These are phyloP conservation scores for Pseudochirops corinnae DNA, from an alignment of 2,797 vertebrate species.

Conservation along the genomic window DNA sequence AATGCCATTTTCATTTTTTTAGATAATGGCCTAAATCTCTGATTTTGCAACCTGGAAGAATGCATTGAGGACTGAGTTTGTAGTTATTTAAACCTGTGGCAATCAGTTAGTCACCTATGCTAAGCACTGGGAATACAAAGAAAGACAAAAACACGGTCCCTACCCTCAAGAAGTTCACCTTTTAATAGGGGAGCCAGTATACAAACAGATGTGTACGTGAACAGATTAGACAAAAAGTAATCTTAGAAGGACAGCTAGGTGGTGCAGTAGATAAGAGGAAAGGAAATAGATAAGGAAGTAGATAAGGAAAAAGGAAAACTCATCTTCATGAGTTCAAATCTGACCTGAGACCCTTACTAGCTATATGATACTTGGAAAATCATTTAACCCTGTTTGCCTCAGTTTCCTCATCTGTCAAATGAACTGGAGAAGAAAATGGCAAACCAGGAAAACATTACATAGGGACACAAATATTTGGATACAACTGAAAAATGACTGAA, in stretches of 20 bases:
- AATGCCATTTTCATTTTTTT: background rate
- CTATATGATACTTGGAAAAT: background rate
- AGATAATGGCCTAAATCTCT: background rate
- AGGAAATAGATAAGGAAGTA: too few species aligned
- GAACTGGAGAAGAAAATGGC: background rate
- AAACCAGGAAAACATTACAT: background rate
- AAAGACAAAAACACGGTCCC: background rate
- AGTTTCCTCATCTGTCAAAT: background rate
- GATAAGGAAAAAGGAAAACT: too few species aligned
- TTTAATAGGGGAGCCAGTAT: background rate
- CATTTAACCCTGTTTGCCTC: background rate
- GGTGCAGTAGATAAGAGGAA: background rate
- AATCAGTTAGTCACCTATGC: background rate
- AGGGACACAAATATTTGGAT: background rate
- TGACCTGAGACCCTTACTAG: background rate
- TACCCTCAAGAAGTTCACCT: background rate
- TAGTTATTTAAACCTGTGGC: background rate
- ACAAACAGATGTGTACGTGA: background rate
- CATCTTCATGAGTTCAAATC: background rate
- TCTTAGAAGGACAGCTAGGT: background rate
- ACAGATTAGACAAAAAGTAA: background rate
- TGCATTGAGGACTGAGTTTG: background rate
- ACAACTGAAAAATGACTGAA: background rate
- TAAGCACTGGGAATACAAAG: background rate
- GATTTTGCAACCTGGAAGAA: background rate